Evolutionary conservation across 2,113 vertebrate species (phyloP), one percentile per base, ranked within the genome.

Genomic region (Ceyx cyanopectus): DNA sequence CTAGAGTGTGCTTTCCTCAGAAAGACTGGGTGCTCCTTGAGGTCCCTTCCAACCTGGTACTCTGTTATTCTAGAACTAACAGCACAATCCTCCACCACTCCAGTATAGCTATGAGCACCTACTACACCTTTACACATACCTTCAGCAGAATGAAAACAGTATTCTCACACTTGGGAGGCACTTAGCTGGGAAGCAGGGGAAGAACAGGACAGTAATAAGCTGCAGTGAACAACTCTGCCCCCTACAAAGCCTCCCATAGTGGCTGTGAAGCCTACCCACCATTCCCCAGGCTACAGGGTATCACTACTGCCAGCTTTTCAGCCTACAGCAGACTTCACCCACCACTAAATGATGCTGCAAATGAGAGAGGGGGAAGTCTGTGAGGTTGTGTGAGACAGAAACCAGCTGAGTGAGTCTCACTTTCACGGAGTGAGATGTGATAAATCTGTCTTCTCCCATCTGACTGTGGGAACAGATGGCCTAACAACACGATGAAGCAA

Each of bases 401-500:
- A 92, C 93, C 94, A 79, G 81, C 81, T 40, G 91, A 95, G 89
- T 61, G 73, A 95, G 84, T 92, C 94, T 94, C 81, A 78, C 89
- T 84, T 86, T 93, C 86, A 70, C 68, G 26, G 45, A 92, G 91
- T 45, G 84, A 85, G 74, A 95, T 87, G 81, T n/a, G 95, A 91
- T 79, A 91, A 93, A 94, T 94, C 89, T 92, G 91, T 72, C 91
- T 92, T 81, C 78, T 92, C 62, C n/a, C 57, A 84, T 95, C 86
- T 81, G 73, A 88, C 69, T 61, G 80, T 57, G 53, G 69, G 76
- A 96, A 95, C 95, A 96, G 95, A 96, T 94, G 94, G 95, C 58
- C 41, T 57, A 88, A 75, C 82, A 87, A 85, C 76, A 75, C 26
- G 82, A 80, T 86, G 84, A 78, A 94, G 89, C 67, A 93, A 80